Conservation (phyloP, 1,140 invertebrate species). For the Orius insidiosus region DNA sequence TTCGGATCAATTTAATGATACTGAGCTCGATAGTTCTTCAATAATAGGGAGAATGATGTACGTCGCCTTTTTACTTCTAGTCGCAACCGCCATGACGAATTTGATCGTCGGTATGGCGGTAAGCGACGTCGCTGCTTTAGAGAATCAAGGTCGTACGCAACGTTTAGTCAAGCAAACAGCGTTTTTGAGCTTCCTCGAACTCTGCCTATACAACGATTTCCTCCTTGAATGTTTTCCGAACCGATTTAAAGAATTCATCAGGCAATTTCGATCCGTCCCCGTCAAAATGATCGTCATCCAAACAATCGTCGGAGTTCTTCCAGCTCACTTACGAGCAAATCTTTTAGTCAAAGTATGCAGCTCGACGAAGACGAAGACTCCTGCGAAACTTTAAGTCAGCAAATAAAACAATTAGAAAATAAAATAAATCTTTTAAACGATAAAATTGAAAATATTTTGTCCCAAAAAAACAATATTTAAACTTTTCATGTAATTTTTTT, state of each 20-base stretch:
- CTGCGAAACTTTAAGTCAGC: no score
- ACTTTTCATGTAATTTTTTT: no score
- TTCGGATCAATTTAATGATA: constrained; percentile 24
- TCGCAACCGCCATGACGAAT: constrained; percentile 29
- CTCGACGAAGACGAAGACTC: no score
- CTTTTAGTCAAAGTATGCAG: no score
- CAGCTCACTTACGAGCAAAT: no score
- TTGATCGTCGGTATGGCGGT: constrained; percentile 29
- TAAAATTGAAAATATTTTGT: no score
- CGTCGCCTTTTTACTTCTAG: constrained; percentile 24
- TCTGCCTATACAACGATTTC: constrained; percentile 14
- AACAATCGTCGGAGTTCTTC: not conserved
- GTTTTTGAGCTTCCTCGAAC: constrained; percentile 19
- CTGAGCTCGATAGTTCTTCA: constrained; percentile 4
- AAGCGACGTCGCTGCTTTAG: constrained; percentile 24
- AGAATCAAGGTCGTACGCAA: constrained; percentile 17
- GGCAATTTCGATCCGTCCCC: constrained; percentile 5
- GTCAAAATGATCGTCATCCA: constrained; percentile 7
- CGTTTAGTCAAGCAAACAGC: constrained; percentile 19
- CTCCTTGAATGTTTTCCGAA: constrained; percentile 7
- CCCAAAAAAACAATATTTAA: no score
- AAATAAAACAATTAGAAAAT: no score
- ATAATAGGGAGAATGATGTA: constrained; percentile 22
- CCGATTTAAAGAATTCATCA: not conserved
- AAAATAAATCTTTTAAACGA: no score